phyloP scores from a whole-genome alignment of 2,888 invertebrate genomes.

The Scaptomyza flava region DNA sequence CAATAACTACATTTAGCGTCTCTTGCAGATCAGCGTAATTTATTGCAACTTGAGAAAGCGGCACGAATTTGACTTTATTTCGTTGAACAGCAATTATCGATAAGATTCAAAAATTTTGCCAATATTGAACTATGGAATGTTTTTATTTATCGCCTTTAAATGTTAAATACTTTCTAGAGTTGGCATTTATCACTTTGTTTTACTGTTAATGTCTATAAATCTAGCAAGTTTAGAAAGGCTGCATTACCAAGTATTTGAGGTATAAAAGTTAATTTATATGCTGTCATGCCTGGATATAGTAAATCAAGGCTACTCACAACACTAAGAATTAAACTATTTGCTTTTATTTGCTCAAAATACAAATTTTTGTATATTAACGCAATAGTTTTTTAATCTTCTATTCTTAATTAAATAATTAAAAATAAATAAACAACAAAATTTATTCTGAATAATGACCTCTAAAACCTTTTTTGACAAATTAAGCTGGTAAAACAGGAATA shows the following conservation, averaged over 20 bases:
- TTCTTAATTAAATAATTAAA: too few relatives aligned
- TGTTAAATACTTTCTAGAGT: not conserved
- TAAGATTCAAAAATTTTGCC: not conserved
- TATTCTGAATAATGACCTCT: not conserved
- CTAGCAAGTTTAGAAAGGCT: too few relatives aligned
- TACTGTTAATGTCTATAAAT: too few relatives aligned
- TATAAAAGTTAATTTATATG: too few relatives aligned
- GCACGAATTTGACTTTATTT: not conserved
- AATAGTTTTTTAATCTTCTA: too few relatives aligned
- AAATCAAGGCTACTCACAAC: too few relatives aligned
- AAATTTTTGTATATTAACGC: too few relatives aligned
- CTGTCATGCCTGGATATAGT: too few relatives aligned
- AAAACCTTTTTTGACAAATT: not conserved
- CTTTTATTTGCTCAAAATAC: too few relatives aligned
- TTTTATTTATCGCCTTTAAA: constrained; percentile 3
- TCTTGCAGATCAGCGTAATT: not conserved
- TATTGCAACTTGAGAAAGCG: constrained; percentile 1
- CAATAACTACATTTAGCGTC: not conserved
- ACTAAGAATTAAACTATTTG: too few relatives aligned
- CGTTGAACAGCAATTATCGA: constrained; percentile 9
- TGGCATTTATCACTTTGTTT: not conserved
- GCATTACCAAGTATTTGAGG: too few relatives aligned
- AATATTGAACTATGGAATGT: not conserved
- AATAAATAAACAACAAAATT: too few relatives aligned
- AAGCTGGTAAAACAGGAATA: not conserved